Base-by-base conservation (phyloP, 2,797 vertebrate species). In the Austrolebias charrua region DNA sequence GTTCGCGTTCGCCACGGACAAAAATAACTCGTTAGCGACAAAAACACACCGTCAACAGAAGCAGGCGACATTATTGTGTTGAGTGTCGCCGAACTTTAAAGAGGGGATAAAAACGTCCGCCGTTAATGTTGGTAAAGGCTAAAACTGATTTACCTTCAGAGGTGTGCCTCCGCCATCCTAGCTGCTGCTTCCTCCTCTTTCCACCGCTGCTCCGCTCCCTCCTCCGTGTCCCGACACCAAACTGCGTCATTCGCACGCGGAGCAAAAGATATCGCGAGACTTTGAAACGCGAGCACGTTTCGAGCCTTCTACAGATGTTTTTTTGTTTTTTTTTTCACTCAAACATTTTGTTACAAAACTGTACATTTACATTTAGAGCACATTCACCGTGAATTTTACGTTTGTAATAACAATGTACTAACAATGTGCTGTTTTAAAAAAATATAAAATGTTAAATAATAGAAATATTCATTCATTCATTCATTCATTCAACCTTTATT, bases 91-190 rank as follows among this genome's bases (percentile, higher is more conserved):
- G 42, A 20, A 3, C 2, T 12, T n/a, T 18, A 54, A 24, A 18
- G 20, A 3, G 49, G 31, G 59, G 10, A 11, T 20, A 31, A 58
- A 69, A 71, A 66, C 53, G 33, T 33, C 57, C 33, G 55, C 42
- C 53, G 65, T 60, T 82, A 73, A 69, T 63, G 69, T 60, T 73
- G 70, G 78, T 47, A 87, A 87, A 90, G 11, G 10, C 5, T 18
- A 71, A 79, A 75, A 84, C 45, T 77, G 82, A 88, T 91, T 92
- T 93, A 93, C 93, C 93, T 92, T 92, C 89, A 90, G 91, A 91
- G 91, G 91, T 93, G 89, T 92, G 91, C 88, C 92, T 93, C 92
- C 89, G 89, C 91, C 91, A 92, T 93, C 92, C 92, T 85, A 33
- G 74, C 85, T 79, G 88, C 89, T 91, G 88, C 89, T 91, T 93